A percentile compares a stretch with the other conserved stretches of the same genome.
Evolutionary conservation across 2,888 invertebrate species (phyloP).

Genomic region (Calephelis perditalis): DNA sequence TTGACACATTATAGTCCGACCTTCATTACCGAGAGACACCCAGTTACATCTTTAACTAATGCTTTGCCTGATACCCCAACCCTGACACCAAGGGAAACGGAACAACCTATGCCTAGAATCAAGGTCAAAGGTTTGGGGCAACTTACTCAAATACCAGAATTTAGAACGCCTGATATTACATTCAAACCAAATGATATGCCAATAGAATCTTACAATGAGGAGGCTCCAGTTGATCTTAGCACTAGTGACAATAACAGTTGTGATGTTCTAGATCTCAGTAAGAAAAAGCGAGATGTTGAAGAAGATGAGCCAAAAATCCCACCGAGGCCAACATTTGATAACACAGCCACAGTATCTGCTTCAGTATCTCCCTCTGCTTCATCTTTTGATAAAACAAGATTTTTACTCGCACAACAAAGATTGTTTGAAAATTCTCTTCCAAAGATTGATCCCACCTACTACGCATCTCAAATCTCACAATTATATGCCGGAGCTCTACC

Average conservation of each 20-base stretch:
- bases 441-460: conserved; percentile 80
- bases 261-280: conserved; percentile 90
- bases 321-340: conserved; percentile 69
- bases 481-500: conserved; percentile 78
- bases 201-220: conserved; percentile 63
- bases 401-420: conserved; percentile 82
- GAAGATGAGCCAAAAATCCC: conserved; percentile 51
- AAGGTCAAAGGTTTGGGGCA: conserved; percentile 82
- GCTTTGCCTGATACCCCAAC: conserved; percentile 54
- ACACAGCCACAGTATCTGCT: conserved; percentile 47
- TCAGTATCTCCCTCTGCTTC: conserved; percentile 61
- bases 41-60: conserved; percentile 55
- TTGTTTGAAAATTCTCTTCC: conserved; percentile 79
- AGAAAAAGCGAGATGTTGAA: conserved; percentile 79
- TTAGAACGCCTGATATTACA: conserved; percentile 51
- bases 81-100: conserved; percentile 56
- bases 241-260: conserved; percentile 75
- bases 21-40: conserved; percentile 69
- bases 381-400: conserved; percentile 75
- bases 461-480: conserved; percentile 80
- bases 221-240: conserved; percentile 83
- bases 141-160: conserved; percentile 76
- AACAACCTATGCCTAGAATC: conserved; percentile 64
- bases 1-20: conserved; percentile 62
- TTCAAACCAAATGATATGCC: conserved; percentile 54